Conservation (phyloP, 2,113 vertebrate genomes). For the Alligator mississippiensis region DNA sequence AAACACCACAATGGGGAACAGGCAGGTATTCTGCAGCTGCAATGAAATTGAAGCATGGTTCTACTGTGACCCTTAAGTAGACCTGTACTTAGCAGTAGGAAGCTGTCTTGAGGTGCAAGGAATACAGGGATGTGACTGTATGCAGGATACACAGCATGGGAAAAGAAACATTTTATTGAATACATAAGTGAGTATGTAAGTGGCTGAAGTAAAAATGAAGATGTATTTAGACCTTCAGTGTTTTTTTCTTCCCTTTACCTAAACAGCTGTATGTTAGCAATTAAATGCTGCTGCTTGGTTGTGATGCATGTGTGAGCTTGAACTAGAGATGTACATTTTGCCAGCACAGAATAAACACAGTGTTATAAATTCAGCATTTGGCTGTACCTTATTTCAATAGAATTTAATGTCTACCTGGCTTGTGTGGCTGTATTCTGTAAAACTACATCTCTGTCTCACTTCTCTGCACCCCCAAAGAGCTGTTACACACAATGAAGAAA, state of each 20-base stretch:
- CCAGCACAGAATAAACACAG: background rate
- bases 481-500: slow-evolving; percentile 52
- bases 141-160: background rate
- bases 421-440: slow-evolving; percentile 5
- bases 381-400: background rate
- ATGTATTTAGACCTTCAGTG: background rate
- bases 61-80: background rate
- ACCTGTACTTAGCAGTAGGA: background rate
- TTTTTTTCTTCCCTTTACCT: slow-evolving; percentile 12
- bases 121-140: background rate
- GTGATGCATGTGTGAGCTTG: background rate
- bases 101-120: background rate
- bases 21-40: background rate
- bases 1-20: background rate
- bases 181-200: background rate
- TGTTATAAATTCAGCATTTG: background rate
- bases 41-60: background rate
- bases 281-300: background rate
- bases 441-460: background rate
- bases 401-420: slow-evolving; percentile 32
- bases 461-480: slow-evolving; percentile 58
- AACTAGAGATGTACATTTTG: background rate
- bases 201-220: background rate
- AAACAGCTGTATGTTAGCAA: background rate
- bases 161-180: background rate